Conservation (phyloP, 35 echinoderm and acorn worm genomes). For the Heliocidaris erythrogramma region DNA sequence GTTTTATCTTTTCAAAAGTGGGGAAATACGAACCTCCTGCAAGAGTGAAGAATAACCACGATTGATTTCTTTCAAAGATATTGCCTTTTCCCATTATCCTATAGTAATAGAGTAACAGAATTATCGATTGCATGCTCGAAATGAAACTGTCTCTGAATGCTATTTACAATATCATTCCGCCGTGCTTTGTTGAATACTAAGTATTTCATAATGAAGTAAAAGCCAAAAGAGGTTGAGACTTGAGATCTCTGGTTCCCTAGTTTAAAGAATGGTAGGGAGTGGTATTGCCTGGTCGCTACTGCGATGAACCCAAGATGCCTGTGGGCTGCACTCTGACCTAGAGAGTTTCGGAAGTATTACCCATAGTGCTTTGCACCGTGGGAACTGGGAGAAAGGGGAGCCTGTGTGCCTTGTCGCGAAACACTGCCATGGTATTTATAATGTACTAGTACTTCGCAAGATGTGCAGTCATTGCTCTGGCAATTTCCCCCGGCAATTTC, state of each 20-base stretch:
- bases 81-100: background rate
- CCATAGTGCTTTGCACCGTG: conserved; percentile 29
- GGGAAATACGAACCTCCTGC: background rate
- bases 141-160: background rate
- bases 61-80: conserved; percentile 13
- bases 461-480: background rate
- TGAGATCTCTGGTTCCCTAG: background rate
- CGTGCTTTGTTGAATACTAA: background rate
- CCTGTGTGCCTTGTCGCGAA: background rate
- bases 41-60: background rate
- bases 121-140: background rate
- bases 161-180: background rate
- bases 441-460: background rate
- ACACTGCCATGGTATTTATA: background rate
- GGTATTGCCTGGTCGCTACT: background rate
- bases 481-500: too few relatives aligned
- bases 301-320: conserved; percentile 19
- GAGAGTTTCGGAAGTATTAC: conserved; percentile 35
- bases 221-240: background rate
- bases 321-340: conserved; percentile 27
- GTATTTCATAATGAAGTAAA: background rate
- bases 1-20: background rate
- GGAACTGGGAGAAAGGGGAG: background rate
- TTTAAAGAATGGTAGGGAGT: background rate
- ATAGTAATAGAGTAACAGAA: background rate